These are phyloP conservation scores for Sterna hirundo DNA, from an alignment of 2,113 vertebrate genomes.

Conservation along the genomic window DNA sequence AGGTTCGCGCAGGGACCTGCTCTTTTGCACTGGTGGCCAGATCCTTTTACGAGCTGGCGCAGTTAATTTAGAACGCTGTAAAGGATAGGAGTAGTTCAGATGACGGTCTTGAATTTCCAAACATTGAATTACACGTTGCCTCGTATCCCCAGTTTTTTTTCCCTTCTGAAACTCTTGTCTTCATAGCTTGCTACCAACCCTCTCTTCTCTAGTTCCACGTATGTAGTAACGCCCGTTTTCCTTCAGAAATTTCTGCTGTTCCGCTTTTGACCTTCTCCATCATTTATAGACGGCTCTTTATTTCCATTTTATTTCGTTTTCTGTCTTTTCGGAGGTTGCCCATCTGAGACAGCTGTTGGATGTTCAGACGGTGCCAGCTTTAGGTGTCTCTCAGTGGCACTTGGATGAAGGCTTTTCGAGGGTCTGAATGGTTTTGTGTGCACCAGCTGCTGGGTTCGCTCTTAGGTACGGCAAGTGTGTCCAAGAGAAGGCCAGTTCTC, in stretches of 20 bases:
- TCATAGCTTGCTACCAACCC: not conserved
- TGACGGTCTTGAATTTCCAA: slow-evolving; percentile 28
- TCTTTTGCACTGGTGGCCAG: not conserved
- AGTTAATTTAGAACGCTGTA: not conserved
- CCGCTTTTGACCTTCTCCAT: not conserved
- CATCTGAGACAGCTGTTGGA: not conserved
- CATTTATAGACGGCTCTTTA: not conserved
- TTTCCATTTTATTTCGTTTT: not conserved
- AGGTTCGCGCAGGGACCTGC: not conserved
- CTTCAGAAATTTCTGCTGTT: not conserved
- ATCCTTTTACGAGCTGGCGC: slow-evolving; percentile 35
- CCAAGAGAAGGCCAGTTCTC: not conserved
- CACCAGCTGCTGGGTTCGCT: not conserved
- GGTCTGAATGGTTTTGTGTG: not conserved
- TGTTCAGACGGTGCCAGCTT: not conserved
- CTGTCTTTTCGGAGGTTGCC: not conserved
- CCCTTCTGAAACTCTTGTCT: not conserved
- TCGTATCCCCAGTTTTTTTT: not conserved
- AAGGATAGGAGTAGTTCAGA: slow-evolving; percentile 29
- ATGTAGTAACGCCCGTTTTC: not conserved
- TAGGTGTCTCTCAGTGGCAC: not conserved
- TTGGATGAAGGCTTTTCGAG: not conserved
- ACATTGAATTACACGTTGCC: not conserved
- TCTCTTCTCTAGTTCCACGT: not conserved
- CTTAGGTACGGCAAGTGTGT: not conserved